Evolutionary conservation across 2,113 vertebrate genomes (phyloP).

Genomic region (Python bivittatus): DNA sequence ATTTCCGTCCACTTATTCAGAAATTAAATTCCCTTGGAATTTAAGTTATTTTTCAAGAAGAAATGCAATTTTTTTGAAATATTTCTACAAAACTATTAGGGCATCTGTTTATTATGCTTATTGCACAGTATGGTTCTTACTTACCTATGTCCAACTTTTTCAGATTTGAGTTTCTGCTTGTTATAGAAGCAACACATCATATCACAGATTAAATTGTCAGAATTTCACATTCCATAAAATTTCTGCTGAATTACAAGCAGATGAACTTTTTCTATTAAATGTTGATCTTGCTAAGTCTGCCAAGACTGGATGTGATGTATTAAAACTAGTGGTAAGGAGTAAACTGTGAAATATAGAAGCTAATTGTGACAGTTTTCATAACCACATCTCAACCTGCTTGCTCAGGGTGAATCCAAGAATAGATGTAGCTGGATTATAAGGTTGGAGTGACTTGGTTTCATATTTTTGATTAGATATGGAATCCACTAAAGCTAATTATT

Average conservation of each 20-base stretch:
- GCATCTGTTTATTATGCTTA: constrained; percentile 32
- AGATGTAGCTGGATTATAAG: not conserved
- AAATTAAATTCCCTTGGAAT: constrained; percentile 36
- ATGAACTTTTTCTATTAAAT: not conserved
- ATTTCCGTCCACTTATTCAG: constrained; percentile 23
- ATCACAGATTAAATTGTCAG: not conserved
- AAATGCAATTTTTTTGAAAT: constrained; percentile 43
- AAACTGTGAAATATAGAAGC: too few relatives aligned
- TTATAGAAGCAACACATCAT: not conserved
- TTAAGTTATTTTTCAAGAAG: constrained; percentile 44
- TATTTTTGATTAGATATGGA: not conserved
- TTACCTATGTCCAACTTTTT: constrained; percentile 17
- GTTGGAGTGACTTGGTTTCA: not conserved
- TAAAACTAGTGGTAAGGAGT: not conserved
- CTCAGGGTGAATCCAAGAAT: not conserved
- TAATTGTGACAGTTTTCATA: not conserved
- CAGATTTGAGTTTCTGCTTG: not conserved
- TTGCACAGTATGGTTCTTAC: constrained; percentile 29
- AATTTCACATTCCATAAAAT: not conserved
- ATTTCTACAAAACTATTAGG: constrained; percentile 44
- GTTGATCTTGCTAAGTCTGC: not conserved
- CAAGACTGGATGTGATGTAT: not conserved
- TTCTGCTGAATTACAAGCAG: constrained; percentile 1
- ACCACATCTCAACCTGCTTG: not conserved
- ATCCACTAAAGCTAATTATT: not conserved